phyloP scores from a whole-genome alignment of 1,140 invertebrate genomes.

The Drosophila kanapiae region DNA sequence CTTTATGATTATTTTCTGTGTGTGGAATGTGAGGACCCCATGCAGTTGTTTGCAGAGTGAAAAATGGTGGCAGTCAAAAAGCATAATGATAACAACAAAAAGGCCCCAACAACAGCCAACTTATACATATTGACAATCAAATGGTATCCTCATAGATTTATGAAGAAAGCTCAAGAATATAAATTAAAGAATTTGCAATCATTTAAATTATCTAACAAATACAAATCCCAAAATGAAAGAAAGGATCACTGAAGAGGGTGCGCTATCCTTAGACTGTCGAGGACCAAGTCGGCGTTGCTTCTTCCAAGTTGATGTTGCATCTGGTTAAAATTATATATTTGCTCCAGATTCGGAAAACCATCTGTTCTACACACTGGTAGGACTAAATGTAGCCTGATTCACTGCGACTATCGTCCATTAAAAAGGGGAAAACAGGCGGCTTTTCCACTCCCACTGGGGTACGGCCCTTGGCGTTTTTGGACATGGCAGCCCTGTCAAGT shows the following conservation, averaged over 20 bases:
- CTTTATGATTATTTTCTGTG: conserved; percentile 33
- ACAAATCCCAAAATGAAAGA: too few relatives aligned
- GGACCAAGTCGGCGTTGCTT: too few relatives aligned
- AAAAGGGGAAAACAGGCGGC: background rate
- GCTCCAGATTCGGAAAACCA: background rate
- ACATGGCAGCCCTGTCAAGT: conserved; percentile 78
- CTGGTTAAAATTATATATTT: background rate
- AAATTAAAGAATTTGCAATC: background rate
- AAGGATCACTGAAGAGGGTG: background rate
- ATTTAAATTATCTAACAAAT: background rate
- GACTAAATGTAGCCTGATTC: conserved; percentile 3
- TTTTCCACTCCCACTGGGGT: conserved; percentile 61
- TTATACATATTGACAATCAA: background rate
- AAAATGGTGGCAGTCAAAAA: background rate
- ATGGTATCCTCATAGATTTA: background rate
- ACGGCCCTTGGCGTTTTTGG: conserved; percentile 39
- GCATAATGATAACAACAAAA: background rate
- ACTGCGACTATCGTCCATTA: background rate
- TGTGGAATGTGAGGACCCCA: background rate
- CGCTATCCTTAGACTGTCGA: background rate
- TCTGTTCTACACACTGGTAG: background rate
- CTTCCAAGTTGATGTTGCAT: background rate
- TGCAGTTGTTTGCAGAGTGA: background rate
- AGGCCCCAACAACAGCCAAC: background rate
- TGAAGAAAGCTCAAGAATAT: background rate